A percentile compares a stretch with the other conserved stretches of the same genome.
Evolutionary conservation across 1,140 invertebrate genomes (phyloP).

Genomic region (Drosophila athabasca): DNA sequence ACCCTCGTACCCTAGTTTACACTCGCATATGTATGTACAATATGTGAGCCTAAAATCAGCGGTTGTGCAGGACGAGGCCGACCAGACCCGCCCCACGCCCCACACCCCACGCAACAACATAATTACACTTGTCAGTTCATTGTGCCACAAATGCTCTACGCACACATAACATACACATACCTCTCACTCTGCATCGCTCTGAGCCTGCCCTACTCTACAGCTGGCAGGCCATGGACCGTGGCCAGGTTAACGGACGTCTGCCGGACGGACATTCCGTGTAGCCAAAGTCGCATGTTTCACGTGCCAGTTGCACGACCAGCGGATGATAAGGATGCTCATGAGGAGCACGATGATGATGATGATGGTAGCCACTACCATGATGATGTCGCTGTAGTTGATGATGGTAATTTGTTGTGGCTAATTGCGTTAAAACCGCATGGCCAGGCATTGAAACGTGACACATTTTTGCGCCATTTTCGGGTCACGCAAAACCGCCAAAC

Average conservation of each 20-base stretch:
- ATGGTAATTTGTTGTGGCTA: slow-evolving; percentile 75
- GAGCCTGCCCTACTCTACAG: not conserved
- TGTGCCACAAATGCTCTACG: slow-evolving; percentile 67
- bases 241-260: slow-evolving; percentile 39
- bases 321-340: slow-evolving; percentile 31
- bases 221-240: slow-evolving; percentile 17
- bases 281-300: slow-evolving; percentile 66
- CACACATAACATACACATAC: slow-evolving; percentile 16
- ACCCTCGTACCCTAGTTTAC: not conserved
- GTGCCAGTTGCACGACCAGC: slow-evolving; percentile 47
- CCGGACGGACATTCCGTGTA: slow-evolving; percentile 42
- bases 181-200: not conserved
- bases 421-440: slow-evolving; percentile 76
- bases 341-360: slow-evolving; percentile 19
- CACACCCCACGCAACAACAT: slow-evolving; percentile 54
- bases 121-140: slow-evolving; percentile 81
- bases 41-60: slow-evolving; percentile 73
- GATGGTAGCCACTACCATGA: slow-evolving; percentile 9
- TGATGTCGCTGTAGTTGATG: slow-evolving; percentile 51
- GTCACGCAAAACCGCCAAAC: slow-evolving; percentile 11
- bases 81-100: slow-evolving; percentile 17
- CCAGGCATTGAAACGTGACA: slow-evolving; percentile 71
- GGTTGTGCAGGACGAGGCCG: slow-evolving; percentile 55
- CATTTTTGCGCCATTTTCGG: slow-evolving; percentile 66
- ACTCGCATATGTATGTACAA: not conserved